Evolutionary conservation across 2,888 invertebrate genomes (phyloP).

Genomic region (Ophion ventricosus): DNA sequence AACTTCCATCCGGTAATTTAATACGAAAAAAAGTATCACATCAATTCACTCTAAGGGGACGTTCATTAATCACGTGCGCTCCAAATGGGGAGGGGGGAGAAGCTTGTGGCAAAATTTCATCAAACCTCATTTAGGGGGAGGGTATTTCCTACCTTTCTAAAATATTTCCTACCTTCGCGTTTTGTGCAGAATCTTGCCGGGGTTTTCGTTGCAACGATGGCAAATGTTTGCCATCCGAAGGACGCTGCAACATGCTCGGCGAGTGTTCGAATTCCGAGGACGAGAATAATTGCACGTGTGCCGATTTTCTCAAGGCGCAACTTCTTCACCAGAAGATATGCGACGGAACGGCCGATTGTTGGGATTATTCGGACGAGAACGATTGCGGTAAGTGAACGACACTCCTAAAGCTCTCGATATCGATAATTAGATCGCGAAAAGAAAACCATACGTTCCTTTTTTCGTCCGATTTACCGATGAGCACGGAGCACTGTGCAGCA

Average conservation of each 20-base stretch:
- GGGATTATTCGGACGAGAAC: slow-evolving; percentile 91
- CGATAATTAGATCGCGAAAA: background rate
- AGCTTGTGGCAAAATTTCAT: too few relatives aligned
- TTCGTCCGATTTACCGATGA: background rate
- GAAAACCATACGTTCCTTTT: background rate
- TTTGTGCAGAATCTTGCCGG: slow-evolving; percentile 81
- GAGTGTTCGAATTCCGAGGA: slow-evolving; percentile 90
- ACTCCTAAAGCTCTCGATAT: background rate
- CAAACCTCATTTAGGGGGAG: too few relatives aligned
- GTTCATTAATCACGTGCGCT: too few relatives aligned
- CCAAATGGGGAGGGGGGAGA: too few relatives aligned
- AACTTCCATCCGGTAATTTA: too few relatives aligned
- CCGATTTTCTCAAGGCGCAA: slow-evolving; percentile 89
- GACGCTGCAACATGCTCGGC: slow-evolving; percentile 89
- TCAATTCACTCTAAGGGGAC: too few relatives aligned
- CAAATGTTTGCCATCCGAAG: slow-evolving; percentile 87
- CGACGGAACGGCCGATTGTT: slow-evolving; percentile 91
- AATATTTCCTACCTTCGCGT: background rate
- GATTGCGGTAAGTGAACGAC: slow-evolving; percentile 86
- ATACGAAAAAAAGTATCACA: too few relatives aligned
- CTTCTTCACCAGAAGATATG: slow-evolving; percentile 90
- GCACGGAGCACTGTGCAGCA: too few relatives aligned
- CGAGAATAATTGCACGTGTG: slow-evolving; percentile 90
- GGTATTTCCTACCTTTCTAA: too few relatives aligned
- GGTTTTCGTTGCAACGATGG: slow-evolving; percentile 87